Conservation (phyloP, 2,113 vertebrate species). For the Paratilapia polleni region DNA sequence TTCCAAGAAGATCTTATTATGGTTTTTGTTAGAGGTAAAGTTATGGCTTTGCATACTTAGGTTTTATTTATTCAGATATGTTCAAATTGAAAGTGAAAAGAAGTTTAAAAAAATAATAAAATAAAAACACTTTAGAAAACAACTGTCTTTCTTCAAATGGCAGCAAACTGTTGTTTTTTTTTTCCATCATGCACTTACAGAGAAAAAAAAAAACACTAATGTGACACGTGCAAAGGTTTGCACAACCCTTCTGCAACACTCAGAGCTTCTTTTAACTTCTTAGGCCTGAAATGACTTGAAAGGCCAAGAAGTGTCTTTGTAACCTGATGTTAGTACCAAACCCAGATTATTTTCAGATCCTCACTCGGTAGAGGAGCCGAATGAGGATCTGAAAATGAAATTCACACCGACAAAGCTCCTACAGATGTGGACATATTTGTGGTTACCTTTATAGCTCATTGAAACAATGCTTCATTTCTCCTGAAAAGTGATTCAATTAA, state of each 20-base stretch:
- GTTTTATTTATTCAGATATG: not conserved
- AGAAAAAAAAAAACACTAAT: fast-evolving
- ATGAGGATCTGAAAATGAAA: not conserved
- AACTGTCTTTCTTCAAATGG: no score
- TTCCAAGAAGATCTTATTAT: slow-evolving; percentile 21
- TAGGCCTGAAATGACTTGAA: not conserved
- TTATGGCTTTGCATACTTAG: not conserved
- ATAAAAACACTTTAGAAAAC: no score
- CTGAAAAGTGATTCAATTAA: no score
- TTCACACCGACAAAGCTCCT: not conserved
- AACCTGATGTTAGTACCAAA: not conserved
- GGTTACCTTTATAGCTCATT: not conserved
- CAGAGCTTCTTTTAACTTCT: fast-evolving
- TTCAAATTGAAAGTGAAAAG: not conserved
- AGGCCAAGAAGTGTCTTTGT: not conserved
- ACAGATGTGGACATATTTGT: not conserved
- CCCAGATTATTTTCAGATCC: not conserved
- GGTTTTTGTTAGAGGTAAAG: slow-evolving; percentile 24
- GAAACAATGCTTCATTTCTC: not conserved
- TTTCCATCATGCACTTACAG: not conserved
- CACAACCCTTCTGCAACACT: no score
- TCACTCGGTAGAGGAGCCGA: no score
- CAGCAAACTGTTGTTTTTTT: not conserved
- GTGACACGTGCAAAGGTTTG: not conserved
- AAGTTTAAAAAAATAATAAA: no score